Conservation (phyloP, 2,797 vertebrate species). For the Tadarida brasiliensis region DNA sequence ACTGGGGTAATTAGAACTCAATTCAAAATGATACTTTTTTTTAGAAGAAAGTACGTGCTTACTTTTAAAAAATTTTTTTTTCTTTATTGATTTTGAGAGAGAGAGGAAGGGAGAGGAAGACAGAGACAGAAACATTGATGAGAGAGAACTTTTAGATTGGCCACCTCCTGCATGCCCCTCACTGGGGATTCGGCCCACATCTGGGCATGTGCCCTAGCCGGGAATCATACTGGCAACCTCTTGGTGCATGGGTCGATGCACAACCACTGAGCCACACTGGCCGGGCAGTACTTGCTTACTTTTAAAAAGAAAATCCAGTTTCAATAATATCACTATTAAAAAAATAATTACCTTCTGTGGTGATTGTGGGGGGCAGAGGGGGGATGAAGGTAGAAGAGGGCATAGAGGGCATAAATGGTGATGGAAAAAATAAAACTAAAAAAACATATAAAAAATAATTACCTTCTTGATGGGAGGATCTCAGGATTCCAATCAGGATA, state of each 20-base stretch:
- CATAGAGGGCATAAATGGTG: background rate
- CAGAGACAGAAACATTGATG: no score
- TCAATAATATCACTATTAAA: conserved; percentile 16
- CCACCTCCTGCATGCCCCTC: no score
- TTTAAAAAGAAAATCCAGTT: conserved; percentile 55
- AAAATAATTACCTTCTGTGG: background rate
- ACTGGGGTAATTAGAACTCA: conserved; percentile 27
- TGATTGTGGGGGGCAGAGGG: background rate
- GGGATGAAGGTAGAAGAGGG: background rate
- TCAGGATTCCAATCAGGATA: conserved; percentile 95
- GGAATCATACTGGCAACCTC: no score
- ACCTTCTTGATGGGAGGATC: conserved; percentile 89
- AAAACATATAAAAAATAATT: conserved; percentile 66
- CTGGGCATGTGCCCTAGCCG: no score
- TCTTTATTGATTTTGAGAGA: no score
- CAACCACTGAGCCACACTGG: no score
- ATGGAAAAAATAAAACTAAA: background rate
- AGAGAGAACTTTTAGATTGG: no score
- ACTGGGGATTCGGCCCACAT: no score
- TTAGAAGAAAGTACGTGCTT: background rate
- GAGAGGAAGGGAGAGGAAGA: no score
- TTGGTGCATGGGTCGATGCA: no score
- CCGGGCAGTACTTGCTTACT: background rate
- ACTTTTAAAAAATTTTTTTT: conserved; percentile 35
- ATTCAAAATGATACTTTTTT: conserved; percentile 39